A percentile compares a stretch with the other conserved stretches of the same genome.
These are phyloP conservation scores for Balaeniceps rex DNA, from an alignment of 2,113 vertebrate genomes.

Conservation along the genomic window DNA sequence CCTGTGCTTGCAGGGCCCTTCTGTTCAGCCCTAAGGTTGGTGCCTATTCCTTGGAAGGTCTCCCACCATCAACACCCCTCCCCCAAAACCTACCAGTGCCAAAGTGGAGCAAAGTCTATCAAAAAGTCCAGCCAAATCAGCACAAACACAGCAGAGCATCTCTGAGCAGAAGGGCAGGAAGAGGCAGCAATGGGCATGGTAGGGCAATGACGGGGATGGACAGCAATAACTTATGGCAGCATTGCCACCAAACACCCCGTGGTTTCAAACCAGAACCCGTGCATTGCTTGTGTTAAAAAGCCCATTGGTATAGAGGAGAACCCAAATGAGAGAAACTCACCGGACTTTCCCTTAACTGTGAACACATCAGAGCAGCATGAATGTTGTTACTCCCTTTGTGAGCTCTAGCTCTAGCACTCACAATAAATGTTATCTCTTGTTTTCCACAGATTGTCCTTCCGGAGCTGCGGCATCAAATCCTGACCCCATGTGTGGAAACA, in stretches of 20 bases:
- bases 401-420: not conserved
- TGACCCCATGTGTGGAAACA: not conserved
- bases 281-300: rapidly evolving
- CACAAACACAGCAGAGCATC: not conserved
- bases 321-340: not conserved
- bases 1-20: not conserved
- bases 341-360: not conserved
- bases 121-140: not conserved
- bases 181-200: not conserved
- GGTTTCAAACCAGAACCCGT: not conserved
- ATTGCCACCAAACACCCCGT: rapidly evolving
- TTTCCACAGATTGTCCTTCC: not conserved
- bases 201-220: not conserved
- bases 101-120: not conserved
- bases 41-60: not conserved
- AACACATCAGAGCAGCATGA: not conserved
- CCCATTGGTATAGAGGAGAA: not conserved
- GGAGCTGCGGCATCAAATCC: not conserved
- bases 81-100: not conserved
- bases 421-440: not conserved
- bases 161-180: not conserved
- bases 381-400: not conserved
- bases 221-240: not conserved
- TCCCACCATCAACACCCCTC: not conserved
- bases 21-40: not conserved